Evolutionary conservation across 2,113 vertebrate genomes (phyloP), one percentile per base, ranked within the genome.

Genomic region (Psettodes erumei): DNA sequence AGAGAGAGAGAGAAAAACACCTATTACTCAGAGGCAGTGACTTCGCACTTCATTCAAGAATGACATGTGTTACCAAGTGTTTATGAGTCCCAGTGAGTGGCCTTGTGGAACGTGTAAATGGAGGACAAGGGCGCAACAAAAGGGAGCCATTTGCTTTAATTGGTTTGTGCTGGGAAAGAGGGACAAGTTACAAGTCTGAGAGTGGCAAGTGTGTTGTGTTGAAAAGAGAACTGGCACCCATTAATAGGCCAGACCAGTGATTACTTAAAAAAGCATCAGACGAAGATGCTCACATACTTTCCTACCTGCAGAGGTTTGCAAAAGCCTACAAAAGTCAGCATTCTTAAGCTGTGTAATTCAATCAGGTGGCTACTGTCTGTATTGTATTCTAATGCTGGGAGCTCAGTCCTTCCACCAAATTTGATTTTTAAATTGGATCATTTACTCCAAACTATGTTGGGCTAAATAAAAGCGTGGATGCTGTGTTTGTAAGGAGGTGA

Each of bases 1-100:
- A 89, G 60, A 69, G 25, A 40, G 58, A 45, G n/a, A 61, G 12
- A 30, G 18, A 35, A 32, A 32, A 47, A 70, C 81, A 87, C 66
- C 83, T 88, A 86, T 82, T 84, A 88, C 76, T 88, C 76, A 68
- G 50, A 88, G 70, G 67, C 75, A 75, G 69, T 75, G 79, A 81
- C 73, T 85, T 76, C 79, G 79, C 65, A 76, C 87, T 89, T 83
- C 77, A 85, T 90, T 91, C 75, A 88, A 82, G 74, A 78, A 61
- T 45, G 73, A 76, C 58, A 71, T 65, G 77, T 88, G 72, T 85
- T 77, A 82, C 78, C 72, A 83, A 89, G 85, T 85, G 86, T 90
- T 92, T 91, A 91, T 75, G 77, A 75, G 82, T 82, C 68, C 69
- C 58, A 67, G 48, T 55, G 79, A 90, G 79, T 70, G 84, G 72